phyloP scores from a whole-genome alignment of 2,113 vertebrate genomes.

The Cisticola juncidis region DNA sequence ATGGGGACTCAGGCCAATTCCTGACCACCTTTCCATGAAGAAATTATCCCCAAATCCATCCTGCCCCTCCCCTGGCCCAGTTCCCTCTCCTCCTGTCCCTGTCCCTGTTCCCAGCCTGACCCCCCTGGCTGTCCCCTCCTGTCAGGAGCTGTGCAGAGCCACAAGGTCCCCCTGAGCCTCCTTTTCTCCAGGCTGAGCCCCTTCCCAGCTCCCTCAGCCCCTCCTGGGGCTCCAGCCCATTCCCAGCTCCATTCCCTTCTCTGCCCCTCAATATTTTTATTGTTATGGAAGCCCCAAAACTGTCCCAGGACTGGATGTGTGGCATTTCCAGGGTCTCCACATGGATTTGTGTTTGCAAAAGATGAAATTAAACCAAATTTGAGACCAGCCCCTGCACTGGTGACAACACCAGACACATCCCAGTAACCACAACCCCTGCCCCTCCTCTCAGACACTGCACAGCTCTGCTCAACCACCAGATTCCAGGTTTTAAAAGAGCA shows the following conservation, averaged over 20 bases:
- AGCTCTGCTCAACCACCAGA: neutral
- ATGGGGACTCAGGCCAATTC: neutral
- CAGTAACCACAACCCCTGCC: neutral
- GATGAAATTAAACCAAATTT: neutral
- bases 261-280: neutral
- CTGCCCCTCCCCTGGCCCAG: fast-evolving
- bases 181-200: neutral
- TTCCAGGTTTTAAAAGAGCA: too few species aligned
- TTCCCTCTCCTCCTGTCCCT: neutral
- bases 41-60: fast-evolving
- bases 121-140: neutral
- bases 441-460: neutral
- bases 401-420: neutral
- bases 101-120: neutral
- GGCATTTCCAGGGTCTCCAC: neutral
- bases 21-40: neutral
- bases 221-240: neutral
- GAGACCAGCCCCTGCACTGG: neutral
- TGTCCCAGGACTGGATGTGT: neutral
- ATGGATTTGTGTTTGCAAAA: neutral
- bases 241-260: fast-evolving
- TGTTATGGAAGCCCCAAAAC: neutral
- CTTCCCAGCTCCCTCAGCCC: neutral
- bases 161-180: neutral
- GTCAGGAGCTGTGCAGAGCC: neutral